A percentile compares a stretch with the other conserved stretches of the same genome.
Conservation (phyloP, 1,140 invertebrate genomes). For the Andricus grossulariae region DNA sequence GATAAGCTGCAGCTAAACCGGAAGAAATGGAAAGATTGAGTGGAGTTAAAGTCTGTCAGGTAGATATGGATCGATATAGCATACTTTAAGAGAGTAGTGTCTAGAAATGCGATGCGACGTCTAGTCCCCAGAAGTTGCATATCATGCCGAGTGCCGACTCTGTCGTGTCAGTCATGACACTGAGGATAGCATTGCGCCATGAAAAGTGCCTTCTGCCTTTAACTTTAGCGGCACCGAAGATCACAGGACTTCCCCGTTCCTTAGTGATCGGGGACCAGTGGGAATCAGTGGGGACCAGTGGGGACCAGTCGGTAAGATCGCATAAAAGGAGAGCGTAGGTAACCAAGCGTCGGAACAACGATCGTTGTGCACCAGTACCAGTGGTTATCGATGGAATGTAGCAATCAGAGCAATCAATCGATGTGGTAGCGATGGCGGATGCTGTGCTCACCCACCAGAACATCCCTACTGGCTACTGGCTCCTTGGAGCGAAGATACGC, state of each 20-base stretch:
- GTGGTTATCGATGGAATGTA: slow-evolving; percentile 47
- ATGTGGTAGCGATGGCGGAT: slow-evolving; percentile 50
- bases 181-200: neutral
- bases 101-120: slow-evolving; percentile 1
- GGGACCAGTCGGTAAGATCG: slow-evolving; percentile 4
- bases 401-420: slow-evolving; percentile 54
- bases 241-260: slow-evolving; percentile 3
- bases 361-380: slow-evolving; percentile 21
- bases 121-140: neutral
- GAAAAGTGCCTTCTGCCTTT: neutral
- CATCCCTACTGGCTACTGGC: slow-evolving; percentile 44
- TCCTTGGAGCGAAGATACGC: slow-evolving; percentile 40
- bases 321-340: slow-evolving; percentile 15
- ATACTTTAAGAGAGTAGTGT: slow-evolving; percentile 10
- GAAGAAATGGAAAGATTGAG: neutral
- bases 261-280: neutral
- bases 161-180: slow-evolving; percentile 18
- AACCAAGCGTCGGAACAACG: slow-evolving; percentile 23
- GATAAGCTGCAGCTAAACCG: neutral
- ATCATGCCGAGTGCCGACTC: slow-evolving; percentile 9
- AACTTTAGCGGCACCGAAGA: slow-evolving; percentile 4
- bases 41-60: neutral
- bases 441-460: slow-evolving; percentile 48
- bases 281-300: neutral
- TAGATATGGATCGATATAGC: slow-evolving; percentile 14